Evolutionary conservation across 1,140 invertebrate species (phyloP).

Genomic region (Heliconius melpomene): DNA sequence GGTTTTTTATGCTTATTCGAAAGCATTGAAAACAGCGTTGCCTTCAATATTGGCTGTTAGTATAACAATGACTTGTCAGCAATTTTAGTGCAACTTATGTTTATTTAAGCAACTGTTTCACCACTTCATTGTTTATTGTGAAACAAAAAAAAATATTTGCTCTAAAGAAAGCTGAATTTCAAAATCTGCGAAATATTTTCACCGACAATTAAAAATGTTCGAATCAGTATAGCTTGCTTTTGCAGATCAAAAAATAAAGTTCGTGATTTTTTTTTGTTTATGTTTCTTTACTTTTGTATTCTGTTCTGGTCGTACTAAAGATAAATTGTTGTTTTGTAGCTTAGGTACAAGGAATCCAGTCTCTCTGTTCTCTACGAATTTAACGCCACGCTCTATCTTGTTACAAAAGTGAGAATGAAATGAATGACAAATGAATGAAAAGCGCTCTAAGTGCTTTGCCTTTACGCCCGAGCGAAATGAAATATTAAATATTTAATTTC

Average conservation of each 20-base stretch:
- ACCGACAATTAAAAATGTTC: not conserved
- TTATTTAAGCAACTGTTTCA: not conserved
- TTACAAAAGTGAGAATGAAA: no score
- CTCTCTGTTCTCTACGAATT: no score
- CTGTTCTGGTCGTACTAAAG: not conserved
- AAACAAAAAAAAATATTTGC: not conserved
- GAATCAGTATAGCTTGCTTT: not conserved
- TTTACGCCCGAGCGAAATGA: no score
- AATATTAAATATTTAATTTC: no score
- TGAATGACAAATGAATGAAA: no score
- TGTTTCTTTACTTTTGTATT: not conserved
- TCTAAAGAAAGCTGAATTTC: not conserved
- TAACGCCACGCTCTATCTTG: no score
- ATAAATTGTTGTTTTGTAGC: not conserved
- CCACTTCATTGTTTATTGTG: not conserved
- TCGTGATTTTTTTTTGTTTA: not conserved
- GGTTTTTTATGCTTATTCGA: no score
- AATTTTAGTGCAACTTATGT: not conserved
- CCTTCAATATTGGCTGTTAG: no score
- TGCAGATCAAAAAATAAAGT: not conserved
- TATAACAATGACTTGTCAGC: not conserved
- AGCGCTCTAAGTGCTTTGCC: no score
- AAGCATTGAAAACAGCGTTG: no score
- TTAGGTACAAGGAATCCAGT: not conserved
- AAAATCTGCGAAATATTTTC: constrained; percentile 1